Conservation (phyloP, 2,797 vertebrate genomes). For the Anguilla obscura region DNA sequence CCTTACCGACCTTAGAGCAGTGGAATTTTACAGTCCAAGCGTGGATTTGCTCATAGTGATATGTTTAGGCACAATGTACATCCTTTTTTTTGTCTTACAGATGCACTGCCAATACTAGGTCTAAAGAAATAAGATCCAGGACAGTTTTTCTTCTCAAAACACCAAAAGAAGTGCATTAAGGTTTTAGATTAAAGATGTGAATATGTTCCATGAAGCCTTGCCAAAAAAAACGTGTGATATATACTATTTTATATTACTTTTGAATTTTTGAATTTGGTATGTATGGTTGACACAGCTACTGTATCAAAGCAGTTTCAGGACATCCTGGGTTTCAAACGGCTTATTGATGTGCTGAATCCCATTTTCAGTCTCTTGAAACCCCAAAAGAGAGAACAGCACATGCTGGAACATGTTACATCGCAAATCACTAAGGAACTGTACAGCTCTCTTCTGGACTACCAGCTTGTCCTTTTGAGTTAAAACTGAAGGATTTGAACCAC, state of each 20-base stretch:
- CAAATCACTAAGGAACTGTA: background rate
- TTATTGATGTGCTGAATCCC: background rate
- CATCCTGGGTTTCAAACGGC: background rate
- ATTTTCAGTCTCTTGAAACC: background rate
- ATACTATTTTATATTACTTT: background rate
- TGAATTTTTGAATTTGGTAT: background rate
- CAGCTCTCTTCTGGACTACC: background rate
- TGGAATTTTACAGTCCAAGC: slow-evolving; percentile 20
- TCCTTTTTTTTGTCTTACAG: background rate
- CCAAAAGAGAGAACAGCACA: background rate
- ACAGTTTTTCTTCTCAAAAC: background rate
- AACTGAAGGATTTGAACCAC: background rate
- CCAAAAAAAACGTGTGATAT: background rate
- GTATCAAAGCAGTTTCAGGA: background rate
- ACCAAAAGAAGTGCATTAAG: background rate
- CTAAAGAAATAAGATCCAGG: background rate
- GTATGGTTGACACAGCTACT: background rate
- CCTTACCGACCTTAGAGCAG: slow-evolving; percentile 44
- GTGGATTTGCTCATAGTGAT: background rate
- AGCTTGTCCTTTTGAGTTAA: background rate
- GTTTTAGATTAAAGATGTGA: background rate
- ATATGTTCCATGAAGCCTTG: slow-evolving; percentile 13
- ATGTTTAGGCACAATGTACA: background rate
- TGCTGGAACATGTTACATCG: background rate
- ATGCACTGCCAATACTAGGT: background rate